phyloP scores from a whole-genome alignment of 2,113 vertebrate genomes.

The Perca flavescens region DNA sequence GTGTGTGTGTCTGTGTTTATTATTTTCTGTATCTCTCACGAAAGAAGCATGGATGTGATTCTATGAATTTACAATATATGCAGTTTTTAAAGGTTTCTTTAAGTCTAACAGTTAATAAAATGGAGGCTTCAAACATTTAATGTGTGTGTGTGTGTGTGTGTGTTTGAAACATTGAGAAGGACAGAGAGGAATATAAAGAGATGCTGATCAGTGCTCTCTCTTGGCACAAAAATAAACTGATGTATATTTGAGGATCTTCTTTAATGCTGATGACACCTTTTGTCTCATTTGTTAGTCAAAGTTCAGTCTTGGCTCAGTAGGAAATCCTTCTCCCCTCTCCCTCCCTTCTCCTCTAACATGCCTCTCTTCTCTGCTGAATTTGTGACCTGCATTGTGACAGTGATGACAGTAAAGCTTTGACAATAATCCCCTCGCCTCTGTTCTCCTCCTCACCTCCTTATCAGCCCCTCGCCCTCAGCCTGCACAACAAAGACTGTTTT shows the following conservation, averaged over 20 bases:
- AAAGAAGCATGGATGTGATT: constrained; percentile 5
- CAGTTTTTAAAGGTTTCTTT: too few relatives aligned
- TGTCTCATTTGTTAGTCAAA: constrained; percentile 54
- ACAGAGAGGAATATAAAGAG: neutral
- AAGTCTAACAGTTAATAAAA: too few relatives aligned
- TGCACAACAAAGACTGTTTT: constrained; percentile 50
- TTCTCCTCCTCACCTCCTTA: constrained; percentile 58
- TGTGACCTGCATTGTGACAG: constrained; percentile 52
- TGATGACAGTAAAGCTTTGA: constrained; percentile 57
- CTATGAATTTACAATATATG: neutral
- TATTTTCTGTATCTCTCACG: constrained; percentile 19
- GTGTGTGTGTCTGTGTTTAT: constrained; percentile 41
- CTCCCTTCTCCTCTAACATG: constrained; percentile 4
- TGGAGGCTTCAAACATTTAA: too few relatives aligned
- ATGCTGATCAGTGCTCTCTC: constrained; percentile 22
- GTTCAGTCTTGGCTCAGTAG: constrained; percentile 23
- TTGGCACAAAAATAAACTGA: constrained; percentile 35
- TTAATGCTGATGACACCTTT: constrained; percentile 48
- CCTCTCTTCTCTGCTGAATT: constrained; percentile 52
- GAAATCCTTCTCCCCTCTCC: constrained; percentile 40
- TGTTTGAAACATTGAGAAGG: neutral
- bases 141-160: constrained; percentile 12
- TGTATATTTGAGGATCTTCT: constrained; percentile 18
- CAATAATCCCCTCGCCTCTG: constrained; percentile 62
- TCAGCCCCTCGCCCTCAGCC: constrained; percentile 51